phyloP scores from a whole-genome alignment of 2,888 invertebrate genomes.

The Sesamia inferens region DNA sequence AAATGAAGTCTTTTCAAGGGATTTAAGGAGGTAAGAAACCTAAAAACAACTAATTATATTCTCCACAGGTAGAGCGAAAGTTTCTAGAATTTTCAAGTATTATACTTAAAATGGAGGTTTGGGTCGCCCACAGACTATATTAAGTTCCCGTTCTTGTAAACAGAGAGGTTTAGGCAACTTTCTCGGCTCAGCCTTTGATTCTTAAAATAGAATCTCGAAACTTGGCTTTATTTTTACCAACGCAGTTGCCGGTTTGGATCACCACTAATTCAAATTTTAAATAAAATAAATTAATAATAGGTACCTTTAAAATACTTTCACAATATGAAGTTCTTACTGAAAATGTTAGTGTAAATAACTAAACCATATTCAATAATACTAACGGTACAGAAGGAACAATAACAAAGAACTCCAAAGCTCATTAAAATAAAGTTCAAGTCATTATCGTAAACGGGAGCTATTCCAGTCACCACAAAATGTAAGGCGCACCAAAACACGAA shows the following conservation, averaged over 20 bases:
- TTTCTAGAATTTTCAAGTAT: slow-evolving; percentile 27
- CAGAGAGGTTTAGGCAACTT: slow-evolving; percentile 6
- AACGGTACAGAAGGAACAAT: not conserved
- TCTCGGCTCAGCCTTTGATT: slow-evolving; percentile 11
- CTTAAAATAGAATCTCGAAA: slow-evolving; percentile 1
- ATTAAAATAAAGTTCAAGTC: slow-evolving; percentile 36
- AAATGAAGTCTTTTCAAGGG: not conserved
- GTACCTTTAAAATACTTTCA: not conserved
- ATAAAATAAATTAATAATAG: not conserved
- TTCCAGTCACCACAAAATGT: slow-evolving; percentile 20
- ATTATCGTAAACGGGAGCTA: slow-evolving; percentile 20
- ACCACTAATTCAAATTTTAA: not conserved
- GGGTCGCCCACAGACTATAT: slow-evolving; percentile 12
- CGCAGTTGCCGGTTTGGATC: not conserved
- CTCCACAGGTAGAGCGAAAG: slow-evolving; percentile 18
- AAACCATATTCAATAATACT: not conserved
- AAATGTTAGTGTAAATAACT: not conserved
- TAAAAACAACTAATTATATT: slow-evolving; percentile 29
- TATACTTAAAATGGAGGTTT: slow-evolving; percentile 22
- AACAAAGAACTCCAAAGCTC: slow-evolving; percentile 16
- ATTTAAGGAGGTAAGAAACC: not conserved
- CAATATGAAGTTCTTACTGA: not conserved
- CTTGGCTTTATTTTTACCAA: not conserved
- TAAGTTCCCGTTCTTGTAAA: slow-evolving; percentile 9
- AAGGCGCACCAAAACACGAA: slow-evolving; percentile 33